Conservation (phyloP, 1,140 invertebrate genomes). For the Habropoda laboriosa region DNA sequence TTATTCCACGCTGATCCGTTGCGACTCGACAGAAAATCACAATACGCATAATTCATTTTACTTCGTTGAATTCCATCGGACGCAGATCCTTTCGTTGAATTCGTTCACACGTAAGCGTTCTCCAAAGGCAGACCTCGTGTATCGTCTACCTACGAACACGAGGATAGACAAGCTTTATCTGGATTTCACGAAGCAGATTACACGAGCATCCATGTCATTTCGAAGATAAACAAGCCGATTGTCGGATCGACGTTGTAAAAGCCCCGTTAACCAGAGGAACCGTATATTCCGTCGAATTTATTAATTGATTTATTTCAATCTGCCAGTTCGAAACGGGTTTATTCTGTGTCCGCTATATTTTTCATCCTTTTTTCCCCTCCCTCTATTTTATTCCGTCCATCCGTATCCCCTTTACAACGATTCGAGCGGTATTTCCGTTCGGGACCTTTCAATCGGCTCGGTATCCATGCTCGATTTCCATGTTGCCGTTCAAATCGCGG, state of each 20-base stretch:
- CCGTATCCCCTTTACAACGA: conserved; percentile 19
- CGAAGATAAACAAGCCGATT: not conserved
- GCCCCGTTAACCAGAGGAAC: not conserved
- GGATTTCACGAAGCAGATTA: not conserved
- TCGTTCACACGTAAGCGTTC: too few relatives aligned
- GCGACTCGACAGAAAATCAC: too few relatives aligned
- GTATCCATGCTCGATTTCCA: conserved; percentile 54
- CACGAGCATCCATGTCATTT: not conserved
- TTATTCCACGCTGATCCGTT: too few relatives aligned
- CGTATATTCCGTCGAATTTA: conserved; percentile 42
- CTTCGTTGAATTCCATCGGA: too few relatives aligned
- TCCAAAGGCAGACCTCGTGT: too few relatives aligned
- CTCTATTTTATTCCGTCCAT: conserved; percentile 22
- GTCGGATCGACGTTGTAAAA: not conserved
- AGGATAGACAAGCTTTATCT: not conserved
- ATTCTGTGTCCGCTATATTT: not conserved
- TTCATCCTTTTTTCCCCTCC: not conserved
- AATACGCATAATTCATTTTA: too few relatives aligned
- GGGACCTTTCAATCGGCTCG: conserved; percentile 62
- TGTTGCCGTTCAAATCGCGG: conserved; percentile 47
- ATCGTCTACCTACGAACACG: not conserved
- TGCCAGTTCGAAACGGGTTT: conserved; percentile 22
- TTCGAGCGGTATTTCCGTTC: conserved; percentile 47
- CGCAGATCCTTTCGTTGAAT: not conserved
- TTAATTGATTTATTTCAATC: conserved; percentile 63